A percentile compares a stretch with the other conserved stretches of the same genome.
Conservation (phyloP, 2,113 vertebrate genomes). For the Machaerirhynchus nigripectus region DNA sequence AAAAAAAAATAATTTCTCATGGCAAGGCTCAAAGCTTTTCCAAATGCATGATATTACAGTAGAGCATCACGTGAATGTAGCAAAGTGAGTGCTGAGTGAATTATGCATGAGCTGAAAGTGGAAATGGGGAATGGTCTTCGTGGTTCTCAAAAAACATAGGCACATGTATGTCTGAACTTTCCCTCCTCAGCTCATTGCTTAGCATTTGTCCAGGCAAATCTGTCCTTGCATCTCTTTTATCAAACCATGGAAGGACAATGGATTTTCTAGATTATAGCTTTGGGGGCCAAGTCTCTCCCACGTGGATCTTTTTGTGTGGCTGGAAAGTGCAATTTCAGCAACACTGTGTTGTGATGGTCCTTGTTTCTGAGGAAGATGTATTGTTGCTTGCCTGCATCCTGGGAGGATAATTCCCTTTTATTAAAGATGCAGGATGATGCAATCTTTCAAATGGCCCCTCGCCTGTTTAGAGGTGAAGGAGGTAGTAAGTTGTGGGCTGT, state of each 20-base stretch:
- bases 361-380: slow-evolving; percentile 3
- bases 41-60: neutral
- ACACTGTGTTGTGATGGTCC: neutral
- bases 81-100: neutral
- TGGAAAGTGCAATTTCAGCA: neutral
- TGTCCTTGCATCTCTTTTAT: neutral
- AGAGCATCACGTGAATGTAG: neutral
- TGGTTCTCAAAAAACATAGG: neutral
- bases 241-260: neutral
- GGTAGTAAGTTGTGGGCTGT: neutral
- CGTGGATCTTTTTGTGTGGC: neutral
- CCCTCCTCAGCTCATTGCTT: neutral
- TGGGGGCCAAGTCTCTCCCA: neutral
- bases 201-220: neutral
- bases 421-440: neutral
- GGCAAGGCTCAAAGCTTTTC: neutral
- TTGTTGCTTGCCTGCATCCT: neutral
- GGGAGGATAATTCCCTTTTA: neutral
- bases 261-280: neutral
- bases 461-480: neutral
- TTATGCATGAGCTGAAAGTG: neutral
- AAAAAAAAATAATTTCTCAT: neutral
- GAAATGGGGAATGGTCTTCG: neutral
- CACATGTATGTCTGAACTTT: neutral
- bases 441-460: neutral